Conservation (phyloP, 2,113 vertebrate species). For the Egretta garzetta region DNA sequence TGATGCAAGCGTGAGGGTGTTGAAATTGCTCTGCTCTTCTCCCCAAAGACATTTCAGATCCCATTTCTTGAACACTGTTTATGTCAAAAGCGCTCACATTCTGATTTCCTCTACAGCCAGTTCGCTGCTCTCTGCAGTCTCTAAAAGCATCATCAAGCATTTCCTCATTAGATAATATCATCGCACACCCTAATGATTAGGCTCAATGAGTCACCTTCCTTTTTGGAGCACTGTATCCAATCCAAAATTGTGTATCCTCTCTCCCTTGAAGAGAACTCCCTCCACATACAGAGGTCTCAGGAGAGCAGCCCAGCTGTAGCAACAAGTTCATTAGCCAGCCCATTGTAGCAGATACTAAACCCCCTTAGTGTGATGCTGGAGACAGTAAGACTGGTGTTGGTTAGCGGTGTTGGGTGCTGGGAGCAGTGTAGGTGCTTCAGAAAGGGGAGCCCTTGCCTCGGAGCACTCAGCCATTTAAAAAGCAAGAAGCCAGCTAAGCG, state of each 20-base stretch:
- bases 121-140: constrained; percentile 48
- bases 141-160: constrained; percentile 60
- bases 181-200: constrained; percentile 66
- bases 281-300: not conserved
- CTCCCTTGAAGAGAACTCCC: constrained; percentile 18
- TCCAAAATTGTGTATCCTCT: constrained; percentile 57
- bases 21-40: constrained; percentile 48
- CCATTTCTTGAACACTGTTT: constrained; percentile 56
- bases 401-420: not conserved
- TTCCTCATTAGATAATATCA: constrained; percentile 74
- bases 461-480: not conserved
- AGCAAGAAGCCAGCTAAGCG: not conserved
- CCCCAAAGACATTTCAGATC: constrained; percentile 46
- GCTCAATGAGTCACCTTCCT: constrained; percentile 61
- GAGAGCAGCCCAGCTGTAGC: constrained; percentile 33
- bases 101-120: constrained; percentile 50
- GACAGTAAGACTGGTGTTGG: not conserved
- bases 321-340: constrained; percentile 28
- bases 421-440: not conserved
- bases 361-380: not conserved
- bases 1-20: constrained; percentile 41
- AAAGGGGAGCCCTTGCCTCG: not conserved
- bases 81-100: constrained; percentile 42
- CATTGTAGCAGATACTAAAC: not conserved
- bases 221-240: constrained; percentile 49